Base-by-base conservation (phyloP, 2,113 vertebrate genomes). In the Anas platyrhynchos region DNA sequence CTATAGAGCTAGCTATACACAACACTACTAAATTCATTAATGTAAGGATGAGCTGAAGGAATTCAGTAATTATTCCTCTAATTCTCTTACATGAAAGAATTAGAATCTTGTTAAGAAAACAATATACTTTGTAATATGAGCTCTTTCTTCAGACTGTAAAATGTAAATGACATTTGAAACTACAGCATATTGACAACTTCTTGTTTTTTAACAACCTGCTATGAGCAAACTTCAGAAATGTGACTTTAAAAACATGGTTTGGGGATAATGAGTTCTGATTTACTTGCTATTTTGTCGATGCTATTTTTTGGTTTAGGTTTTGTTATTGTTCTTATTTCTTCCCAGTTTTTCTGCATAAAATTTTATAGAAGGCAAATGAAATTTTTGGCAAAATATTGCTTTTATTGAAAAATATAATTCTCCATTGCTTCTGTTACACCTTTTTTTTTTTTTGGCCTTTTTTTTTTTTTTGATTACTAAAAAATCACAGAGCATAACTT, bases 51-150 rank as follows among this genome's bases (percentile, higher is more conserved):
- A 17, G 36, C 34, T 74, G 59, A 74, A 34, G 11, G 29, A 65
- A 75, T 72, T 80, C 12, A 56, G 27, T 61, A 80, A 71, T 75
- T 83, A 71, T 31, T 75, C 18, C 41, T 80, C 68, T 54, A 44
- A 44, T 29, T 34, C 7, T 52, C 58, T 80, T 61, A 61, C 17
- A 79, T 32, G 23, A 79, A 3, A 13, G 83, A 17, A 71, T 83
- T 68, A 73, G 46, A 78, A 68, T 91, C 44, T 93, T 86, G 27
- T 90, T 91, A 89, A 91, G 44, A 87, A 56, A 58, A 73, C 41
- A 46, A 81, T 86, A 81, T 74, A 48, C 13, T 71, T 34, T 27
- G 2, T 67, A 80, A 80, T 83, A 83, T 80, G 66, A 88, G 79
- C 34, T 86, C 34, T 55, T 73, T 58, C 72, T 79, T 77, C 66